Evolutionary conservation across 2,113 vertebrate species (phyloP).

Genomic region (Pseudonaja textilis): DNA sequence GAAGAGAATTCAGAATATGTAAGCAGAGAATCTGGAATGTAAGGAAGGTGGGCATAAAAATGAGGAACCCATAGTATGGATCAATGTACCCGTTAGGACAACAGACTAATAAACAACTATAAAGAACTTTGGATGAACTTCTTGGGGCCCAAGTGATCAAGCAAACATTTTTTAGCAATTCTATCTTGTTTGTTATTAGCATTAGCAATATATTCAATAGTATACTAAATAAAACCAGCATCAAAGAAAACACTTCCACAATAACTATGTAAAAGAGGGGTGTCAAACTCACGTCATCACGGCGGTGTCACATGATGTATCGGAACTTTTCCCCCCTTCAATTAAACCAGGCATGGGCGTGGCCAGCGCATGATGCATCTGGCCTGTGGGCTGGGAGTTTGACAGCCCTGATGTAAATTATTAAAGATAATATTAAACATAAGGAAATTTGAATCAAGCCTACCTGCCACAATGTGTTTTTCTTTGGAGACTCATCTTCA

Average conservation of each 20-base stretch:
- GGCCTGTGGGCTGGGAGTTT: no score
- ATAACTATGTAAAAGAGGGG: neutral
- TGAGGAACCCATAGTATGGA: neutral
- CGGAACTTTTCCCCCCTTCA: no score
- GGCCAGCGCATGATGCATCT: no score
- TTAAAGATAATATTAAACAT: neutral
- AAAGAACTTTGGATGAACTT: neutral
- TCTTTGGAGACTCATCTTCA: conserved; percentile 97
- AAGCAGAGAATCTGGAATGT: neutral
- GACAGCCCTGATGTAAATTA: neutral
- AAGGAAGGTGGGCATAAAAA: neutral
- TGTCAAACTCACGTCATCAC: no score
- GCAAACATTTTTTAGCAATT: neutral
- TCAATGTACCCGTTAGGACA: neutral
- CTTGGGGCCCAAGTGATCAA: neutral
- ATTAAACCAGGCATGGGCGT: no score
- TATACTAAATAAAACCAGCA: neutral
- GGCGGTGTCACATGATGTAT: no score
- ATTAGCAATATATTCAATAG: neutral
- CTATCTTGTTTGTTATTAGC: neutral
- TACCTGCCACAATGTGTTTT: conserved; percentile 95
- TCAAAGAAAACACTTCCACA: neutral
- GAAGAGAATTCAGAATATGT: neutral
- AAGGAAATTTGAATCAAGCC: conserved; percentile 27
- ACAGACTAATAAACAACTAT: neutral